A percentile compares a stretch with the other conserved stretches of the same genome.
These are phyloP conservation scores for Cyclura pinguis DNA, from an alignment of 2,797 vertebrate species.

Conservation along the genomic window DNA sequence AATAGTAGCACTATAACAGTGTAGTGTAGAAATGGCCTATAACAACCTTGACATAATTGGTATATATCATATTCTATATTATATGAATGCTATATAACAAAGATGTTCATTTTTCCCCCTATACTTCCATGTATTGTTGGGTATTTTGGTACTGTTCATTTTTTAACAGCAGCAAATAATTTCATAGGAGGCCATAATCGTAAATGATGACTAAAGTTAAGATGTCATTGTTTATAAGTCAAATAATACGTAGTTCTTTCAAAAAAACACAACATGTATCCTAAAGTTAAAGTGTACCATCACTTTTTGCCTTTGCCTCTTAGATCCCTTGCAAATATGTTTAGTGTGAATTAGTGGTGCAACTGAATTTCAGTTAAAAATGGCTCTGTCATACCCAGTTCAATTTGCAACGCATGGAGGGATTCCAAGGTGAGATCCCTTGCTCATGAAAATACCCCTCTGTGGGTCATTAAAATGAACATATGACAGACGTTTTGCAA, in stretches of 20 bases:
- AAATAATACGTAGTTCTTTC: not conserved
- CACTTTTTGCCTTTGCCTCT: not conserved
- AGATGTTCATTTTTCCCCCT: not conserved
- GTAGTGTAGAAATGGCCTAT: no score
- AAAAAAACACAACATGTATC: not conserved
- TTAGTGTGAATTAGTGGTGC: not conserved
- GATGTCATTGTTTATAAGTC: not conserved
- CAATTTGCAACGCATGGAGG: not conserved
- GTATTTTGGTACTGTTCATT: not conserved
- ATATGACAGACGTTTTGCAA: not conserved
- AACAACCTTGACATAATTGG: no score
- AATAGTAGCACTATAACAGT: no score
- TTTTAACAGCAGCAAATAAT: not conserved
- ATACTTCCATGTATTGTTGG: not conserved
- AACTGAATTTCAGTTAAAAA: not conserved
- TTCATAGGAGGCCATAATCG: not conserved
- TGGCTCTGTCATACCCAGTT: not conserved
- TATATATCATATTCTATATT: not conserved
- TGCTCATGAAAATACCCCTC: not conserved
- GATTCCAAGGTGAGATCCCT: not conserved
- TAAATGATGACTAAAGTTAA: no score
- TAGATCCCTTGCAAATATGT: not conserved
- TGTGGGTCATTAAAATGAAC: not conserved
- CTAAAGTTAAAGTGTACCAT: not conserved
- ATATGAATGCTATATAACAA: not conserved